These are phyloP conservation scores for Patella ulyssiponensis DNA, from an alignment of 2,888 invertebrate genomes.

Conservation along the genomic window DNA sequence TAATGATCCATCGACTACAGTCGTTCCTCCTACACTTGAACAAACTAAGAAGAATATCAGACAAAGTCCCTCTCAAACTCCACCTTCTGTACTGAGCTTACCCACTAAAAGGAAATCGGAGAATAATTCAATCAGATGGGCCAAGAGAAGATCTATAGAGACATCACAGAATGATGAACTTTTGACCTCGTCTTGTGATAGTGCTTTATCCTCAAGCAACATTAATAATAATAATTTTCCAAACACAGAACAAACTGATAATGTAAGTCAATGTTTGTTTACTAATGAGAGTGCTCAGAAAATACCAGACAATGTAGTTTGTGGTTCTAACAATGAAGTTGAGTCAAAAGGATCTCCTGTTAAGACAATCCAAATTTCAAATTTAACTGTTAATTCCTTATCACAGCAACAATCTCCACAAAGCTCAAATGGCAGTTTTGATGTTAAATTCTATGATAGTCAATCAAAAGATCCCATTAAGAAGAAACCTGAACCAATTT, in stretches of 20 bases:
- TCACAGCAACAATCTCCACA: not conserved
- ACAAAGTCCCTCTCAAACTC: too few relatives aligned
- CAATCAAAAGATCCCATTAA: not conserved
- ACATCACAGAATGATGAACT: not conserved
- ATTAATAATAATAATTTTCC: too few relatives aligned
- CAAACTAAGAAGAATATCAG: too few relatives aligned
- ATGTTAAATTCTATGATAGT: not conserved
- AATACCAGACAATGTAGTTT: conserved; percentile 38
- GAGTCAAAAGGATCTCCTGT: conserved; percentile 4
- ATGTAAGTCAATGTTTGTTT: not conserved
- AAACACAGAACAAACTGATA: conserved; percentile 10
- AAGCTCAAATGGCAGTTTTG: not conserved
- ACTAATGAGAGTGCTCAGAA: conserved; percentile 20
- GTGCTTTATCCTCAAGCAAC: not conserved
- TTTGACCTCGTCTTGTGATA: not conserved
- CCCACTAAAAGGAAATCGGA: too few relatives aligned
- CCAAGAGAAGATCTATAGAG: not conserved
- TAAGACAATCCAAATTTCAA: not conserved
- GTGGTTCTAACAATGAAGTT: conserved; percentile 2
- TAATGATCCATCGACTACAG: too few relatives aligned
- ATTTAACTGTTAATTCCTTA: too few relatives aligned
- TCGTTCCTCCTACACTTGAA: too few relatives aligned
- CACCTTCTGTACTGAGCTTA: too few relatives aligned
- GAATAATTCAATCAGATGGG: not conserved
- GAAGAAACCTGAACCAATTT: not conserved